Base-by-base conservation (phyloP, 2,113 vertebrate species). In the Brachionichthys hirsutus region DNA sequence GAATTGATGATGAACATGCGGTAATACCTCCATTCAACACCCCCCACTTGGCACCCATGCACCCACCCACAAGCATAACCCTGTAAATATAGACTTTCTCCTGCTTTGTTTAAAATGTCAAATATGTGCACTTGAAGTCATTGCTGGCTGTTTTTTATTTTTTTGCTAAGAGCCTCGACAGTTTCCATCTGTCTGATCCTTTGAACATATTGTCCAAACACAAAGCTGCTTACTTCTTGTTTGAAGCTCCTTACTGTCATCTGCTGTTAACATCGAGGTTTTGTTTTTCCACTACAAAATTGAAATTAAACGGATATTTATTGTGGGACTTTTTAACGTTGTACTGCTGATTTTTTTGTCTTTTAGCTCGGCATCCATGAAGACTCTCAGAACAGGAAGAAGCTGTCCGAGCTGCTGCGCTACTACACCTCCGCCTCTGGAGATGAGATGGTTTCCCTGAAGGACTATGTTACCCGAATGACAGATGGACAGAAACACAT, bases 401-500 rank as follows among this genome's bases (percentile, higher is more conserved):
- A 94, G 42, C 92, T 99, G 0, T 98, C 97, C 0, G 97, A 99
- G 14, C 50, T 99, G 0, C 81, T 99, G 54, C 84, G 95, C 0
- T 98, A 97, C 48, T 96, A 94, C 73, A 98, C 96, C 0, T 99
- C 97, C 5, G 93, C 92, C 0, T 96, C 95, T 67, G 96, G 93
- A 12, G 97, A 98, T 50, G 97, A 99, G 75, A 91, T 98, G 95
- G 93, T 98, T 1, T 98, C 96, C 3, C 85, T 99, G 46, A 99
- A 98, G 76, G 97, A 99, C 56, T 99, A 98, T 1, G 94, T 97
- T 9, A 92, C 94, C 1, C 90, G 97, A 0, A 98, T 99, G 97
- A 99, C 98, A 85, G 97, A 98, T 1, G 97, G 91, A 83, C 97
- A 99, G 90, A 98, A 98, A 3, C 95, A 98, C 0, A 94, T 99